Base-by-base conservation (phyloP, 2,888 invertebrate genomes). In the Suillia variegata region DNA sequence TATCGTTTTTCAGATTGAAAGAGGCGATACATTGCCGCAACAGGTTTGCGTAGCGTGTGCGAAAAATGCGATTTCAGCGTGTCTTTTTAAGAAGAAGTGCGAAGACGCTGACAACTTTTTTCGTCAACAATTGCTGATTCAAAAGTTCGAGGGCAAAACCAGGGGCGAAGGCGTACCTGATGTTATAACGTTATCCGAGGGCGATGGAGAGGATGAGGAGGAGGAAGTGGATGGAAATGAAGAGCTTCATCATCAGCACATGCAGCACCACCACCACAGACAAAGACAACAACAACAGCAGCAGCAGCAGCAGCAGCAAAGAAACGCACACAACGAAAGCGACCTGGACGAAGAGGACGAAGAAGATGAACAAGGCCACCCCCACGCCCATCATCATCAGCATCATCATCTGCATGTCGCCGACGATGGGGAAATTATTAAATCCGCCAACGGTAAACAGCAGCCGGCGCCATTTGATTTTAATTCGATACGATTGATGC, bases 61-160 rank as follows among this genome's bases (percentile, higher is more conserved):
- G 53, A 79, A 79, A 65, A 74, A 75, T 26, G 77, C 76, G 31
- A 76, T 81, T 17, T 79, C 77, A 56, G 81, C 81, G 4, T 81
- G 76, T 58, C 70, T 76, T 50, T 77, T 81, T 59, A 81, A 81
- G 61, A 77, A 80, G 67, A 81, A 81, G 64, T 81, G 81, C 63
- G 81, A 81, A 70, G 81, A 81, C 71, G 78, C 81, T 53, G 81
- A 81, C 54, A 75, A 75, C 56, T 81, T 79, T 54, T 81, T 76
- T 66, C 80, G 81, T 12, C 79, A 80, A 63, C 80, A 81, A 62
- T 54, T 80, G 63, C 66, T 80, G 21, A 76, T 78, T 61, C 73
- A 73, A 53, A 80, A 80, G 67, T 73, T 78, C 59, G 77, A 78
- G 45, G 71, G 69, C 0, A 69, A 64, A n/a, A 49, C 24, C 47